phyloP scores from a whole-genome alignment of 2,888 invertebrate genomes.

The Pristionchus fissidentatus region DNA sequence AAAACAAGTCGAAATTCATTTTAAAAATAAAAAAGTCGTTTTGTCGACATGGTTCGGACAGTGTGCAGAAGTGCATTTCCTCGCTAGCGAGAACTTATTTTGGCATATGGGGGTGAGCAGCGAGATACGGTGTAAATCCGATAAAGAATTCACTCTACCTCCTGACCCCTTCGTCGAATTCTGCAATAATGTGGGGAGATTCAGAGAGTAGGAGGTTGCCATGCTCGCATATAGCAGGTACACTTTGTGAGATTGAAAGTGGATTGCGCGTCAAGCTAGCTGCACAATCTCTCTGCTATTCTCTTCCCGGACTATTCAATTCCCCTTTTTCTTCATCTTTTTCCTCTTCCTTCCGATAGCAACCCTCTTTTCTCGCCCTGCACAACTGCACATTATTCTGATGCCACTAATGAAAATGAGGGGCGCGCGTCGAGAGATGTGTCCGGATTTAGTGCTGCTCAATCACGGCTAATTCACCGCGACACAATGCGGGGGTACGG shows the following conservation, averaged over 20 bases:
- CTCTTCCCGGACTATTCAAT: background rate
- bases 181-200: no score
- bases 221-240: constrained; percentile 1
- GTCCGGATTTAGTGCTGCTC: constrained; percentile 25
- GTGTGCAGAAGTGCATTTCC: no score
- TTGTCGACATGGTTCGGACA: no score
- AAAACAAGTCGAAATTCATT: no score
- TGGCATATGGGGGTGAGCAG: no score
- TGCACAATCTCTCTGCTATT: background rate
- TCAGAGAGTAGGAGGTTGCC: background rate
- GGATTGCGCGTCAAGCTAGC: constrained; percentile 32
- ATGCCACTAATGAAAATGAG: constrained; percentile 34
- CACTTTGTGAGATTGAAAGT: constrained; percentile 25
- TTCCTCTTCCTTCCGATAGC: constrained; percentile 27
- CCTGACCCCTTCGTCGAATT: no score
- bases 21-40: no score
- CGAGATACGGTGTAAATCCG: no score
- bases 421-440: background rate
- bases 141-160: no score
- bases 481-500: no score
- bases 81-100: no score
- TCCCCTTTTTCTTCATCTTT: background rate
- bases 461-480: constrained; percentile 8
- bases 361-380: constrained; percentile 6
- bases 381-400: constrained; percentile 20